Evolutionary conservation across 2,888 invertebrate genomes (phyloP), one percentile per base, ranked within the genome.

Genomic region (Pterobdella sp.): DNA sequence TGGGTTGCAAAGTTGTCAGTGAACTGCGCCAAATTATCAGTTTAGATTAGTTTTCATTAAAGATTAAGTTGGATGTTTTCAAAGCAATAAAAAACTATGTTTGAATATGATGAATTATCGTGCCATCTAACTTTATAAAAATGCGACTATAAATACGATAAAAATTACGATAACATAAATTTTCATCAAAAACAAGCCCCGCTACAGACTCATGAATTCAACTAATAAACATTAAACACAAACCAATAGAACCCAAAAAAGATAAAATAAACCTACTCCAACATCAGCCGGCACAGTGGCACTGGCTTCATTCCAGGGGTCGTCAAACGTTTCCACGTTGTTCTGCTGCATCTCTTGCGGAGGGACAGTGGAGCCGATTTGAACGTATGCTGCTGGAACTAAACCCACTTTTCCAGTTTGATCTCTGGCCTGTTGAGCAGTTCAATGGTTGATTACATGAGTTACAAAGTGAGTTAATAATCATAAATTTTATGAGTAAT

Each of bases 301-400:
- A 69, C 26, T 32, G n/a, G 26, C 37, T 42, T 52, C 34, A 26
- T 36, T 42, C 67, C 36, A 36, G 1, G 67, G 67, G 1, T 37
- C 35, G 1, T 36, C 67, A 1, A 26, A 35, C 14, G 22, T 37
- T 3, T 67, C 36, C n/a, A 4, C 18, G 1, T 26, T 3, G 1
- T 60, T 3, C 3, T 60, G 29, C 26, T 56, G 56, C 1, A 56
- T 26, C 29, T 0, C 14, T 1, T 52, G 52, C 1, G 63, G 60
- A 18, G 26, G 63, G 2, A 26, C 26, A 29, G 63, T 26, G 4
- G 71, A 71, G n/a, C 71, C 71, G 31, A 71, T 71, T 14, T 63
- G 71, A 10, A 71, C 31, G 63, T 71, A 71, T 26, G 56, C 52
- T 2, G 37, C 63, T 1, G 71, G 71, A 18, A 71, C 63, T 36